Conservation (phyloP, 2,797 vertebrate species). For the Graptemys geographica region DNA sequence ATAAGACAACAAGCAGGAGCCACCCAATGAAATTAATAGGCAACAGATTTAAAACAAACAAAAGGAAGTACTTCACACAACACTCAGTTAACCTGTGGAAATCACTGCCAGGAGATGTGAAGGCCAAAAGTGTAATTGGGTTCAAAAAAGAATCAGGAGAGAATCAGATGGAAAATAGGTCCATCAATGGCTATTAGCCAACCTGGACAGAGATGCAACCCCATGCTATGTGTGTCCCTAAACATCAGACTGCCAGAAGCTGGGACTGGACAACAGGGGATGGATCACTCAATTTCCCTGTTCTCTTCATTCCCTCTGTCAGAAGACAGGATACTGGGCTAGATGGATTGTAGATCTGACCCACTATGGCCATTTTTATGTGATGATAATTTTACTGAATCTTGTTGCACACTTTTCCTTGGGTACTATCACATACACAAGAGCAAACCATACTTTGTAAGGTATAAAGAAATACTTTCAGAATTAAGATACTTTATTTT, state of each 20-base stretch:
- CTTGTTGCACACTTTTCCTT: slow-evolving; percentile 3
- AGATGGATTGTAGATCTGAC: not conserved
- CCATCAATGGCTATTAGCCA: not conserved
- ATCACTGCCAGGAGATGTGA: not conserved
- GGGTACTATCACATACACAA: not conserved
- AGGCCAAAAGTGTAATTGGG: not conserved
- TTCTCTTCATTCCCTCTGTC: not conserved
- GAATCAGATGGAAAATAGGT: not conserved
- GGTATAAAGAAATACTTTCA: slow-evolving; percentile 43
- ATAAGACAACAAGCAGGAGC: not conserved
- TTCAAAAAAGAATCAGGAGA: not conserved
- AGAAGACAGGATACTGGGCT: not conserved
- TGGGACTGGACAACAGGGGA: not conserved
- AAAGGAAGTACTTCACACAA: not conserved
- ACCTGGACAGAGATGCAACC: not conserved
- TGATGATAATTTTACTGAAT: slow-evolving; percentile 12
- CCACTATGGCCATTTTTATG: not conserved
- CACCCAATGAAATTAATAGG: not conserved
- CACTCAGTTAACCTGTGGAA: not conserved
- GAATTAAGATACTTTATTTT: slow-evolving; percentile 50
- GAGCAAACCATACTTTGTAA: slow-evolving; percentile 43
- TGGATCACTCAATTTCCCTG: not conserved
- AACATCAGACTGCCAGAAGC: not conserved
- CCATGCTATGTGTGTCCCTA: not conserved
- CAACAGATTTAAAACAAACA: not conserved